phyloP scores from a whole-genome alignment of 2,888 invertebrate species.

The Cephus spinipes region DNA sequence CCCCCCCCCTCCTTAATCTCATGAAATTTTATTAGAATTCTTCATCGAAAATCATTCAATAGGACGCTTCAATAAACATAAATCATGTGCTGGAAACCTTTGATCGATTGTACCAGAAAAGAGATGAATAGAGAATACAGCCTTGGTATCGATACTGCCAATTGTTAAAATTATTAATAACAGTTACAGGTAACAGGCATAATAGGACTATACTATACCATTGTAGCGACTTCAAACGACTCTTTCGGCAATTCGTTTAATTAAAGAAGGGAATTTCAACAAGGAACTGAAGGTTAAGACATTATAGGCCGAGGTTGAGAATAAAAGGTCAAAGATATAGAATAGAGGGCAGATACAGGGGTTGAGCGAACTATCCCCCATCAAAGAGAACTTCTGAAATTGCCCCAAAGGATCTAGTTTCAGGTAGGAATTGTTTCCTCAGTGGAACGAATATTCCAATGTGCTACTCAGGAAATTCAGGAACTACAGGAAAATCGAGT shows the following conservation, averaged over 20 bases:
- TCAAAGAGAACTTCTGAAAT: not conserved
- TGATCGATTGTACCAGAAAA: too few relatives aligned
- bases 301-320: too few relatives aligned
- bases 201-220: not conserved
- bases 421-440: not conserved
- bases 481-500: not conserved
- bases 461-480: not conserved
- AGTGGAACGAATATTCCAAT: not conserved
- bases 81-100: too few relatives aligned
- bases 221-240: not conserved
- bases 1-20: too few relatives aligned
- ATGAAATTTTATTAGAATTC: too few relatives aligned
- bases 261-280: not conserved
- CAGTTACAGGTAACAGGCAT: not conserved
- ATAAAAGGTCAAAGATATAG: not conserved
- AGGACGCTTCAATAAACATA: too few relatives aligned
- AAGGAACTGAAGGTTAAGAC: not conserved
- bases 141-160: not conserved
- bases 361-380: not conserved
- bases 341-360: not conserved
- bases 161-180: not conserved
- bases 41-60: too few relatives aligned
- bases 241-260: not conserved
- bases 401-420: not conserved
- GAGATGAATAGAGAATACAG: too few relatives aligned